Percentiles rank a stretch among this genome's conserved stretches.
Conservation (phyloP, 2,888 invertebrate genomes). For the Synanthedon tipuliformis region DNA sequence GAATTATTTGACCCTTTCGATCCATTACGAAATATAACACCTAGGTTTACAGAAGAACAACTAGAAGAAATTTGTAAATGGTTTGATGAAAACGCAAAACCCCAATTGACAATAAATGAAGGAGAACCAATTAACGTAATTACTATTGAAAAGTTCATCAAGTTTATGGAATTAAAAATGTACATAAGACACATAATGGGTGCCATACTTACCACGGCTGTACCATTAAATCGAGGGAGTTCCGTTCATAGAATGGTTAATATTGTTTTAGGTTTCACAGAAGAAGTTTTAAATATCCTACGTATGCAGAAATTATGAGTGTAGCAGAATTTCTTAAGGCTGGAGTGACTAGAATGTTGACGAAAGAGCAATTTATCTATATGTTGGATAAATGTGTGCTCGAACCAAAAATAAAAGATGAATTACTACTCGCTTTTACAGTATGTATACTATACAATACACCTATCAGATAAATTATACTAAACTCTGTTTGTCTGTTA, state of each 20-base stretch:
- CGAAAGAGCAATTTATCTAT: constrained; percentile 46
- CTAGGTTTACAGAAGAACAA: constrained; percentile 41
- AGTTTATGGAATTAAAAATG: constrained; percentile 46
- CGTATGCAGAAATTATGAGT: constrained; percentile 45
- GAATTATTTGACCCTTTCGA: constrained; percentile 32
- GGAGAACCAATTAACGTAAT: constrained; percentile 35
- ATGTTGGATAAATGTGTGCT: constrained; percentile 38
- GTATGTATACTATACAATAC: constrained; percentile 16
- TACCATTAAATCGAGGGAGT: too few relatives aligned
- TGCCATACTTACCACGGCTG: too few relatives aligned
- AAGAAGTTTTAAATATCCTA: constrained; percentile 45
- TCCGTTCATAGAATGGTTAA: too few relatives aligned
- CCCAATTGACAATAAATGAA: constrained; percentile 29
- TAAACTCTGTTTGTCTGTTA: too few relatives aligned
- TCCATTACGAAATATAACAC: constrained; percentile 28
- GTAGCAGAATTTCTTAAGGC: constrained; percentile 41
- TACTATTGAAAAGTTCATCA: constrained; percentile 36
- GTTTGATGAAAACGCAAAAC: constrained; percentile 41
- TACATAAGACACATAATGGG: constrained; percentile 13
- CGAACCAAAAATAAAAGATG: constrained; percentile 43
- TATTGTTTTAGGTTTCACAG: constrained; percentile 37
- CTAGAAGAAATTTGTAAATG: constrained; percentile 31
- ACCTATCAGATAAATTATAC: too few relatives aligned
- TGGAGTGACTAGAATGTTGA: constrained; percentile 31
- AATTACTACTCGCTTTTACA: constrained; percentile 45